Evolutionary conservation across 2,888 invertebrate genomes (phyloP), one percentile per base, ranked within the genome.

Genomic region (Cylloceria caligata): DNA sequence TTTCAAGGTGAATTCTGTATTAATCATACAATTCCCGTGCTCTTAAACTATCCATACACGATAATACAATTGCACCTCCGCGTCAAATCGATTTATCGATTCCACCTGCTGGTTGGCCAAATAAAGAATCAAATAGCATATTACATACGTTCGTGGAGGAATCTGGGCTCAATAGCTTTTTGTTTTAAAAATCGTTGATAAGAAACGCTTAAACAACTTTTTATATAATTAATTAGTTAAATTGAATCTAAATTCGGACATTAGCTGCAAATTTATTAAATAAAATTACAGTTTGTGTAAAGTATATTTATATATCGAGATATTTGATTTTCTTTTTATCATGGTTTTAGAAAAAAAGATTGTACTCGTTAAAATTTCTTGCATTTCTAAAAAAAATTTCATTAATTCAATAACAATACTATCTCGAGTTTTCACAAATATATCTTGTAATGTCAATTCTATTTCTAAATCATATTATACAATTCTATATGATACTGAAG

Each of bases 41-140:
- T 60, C 52, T 21, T 57, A 57, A 60, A 71, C 52, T 67, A 71
- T 45, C 55, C 55, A 21, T 52, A 57, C 9, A 11, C 47, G 69
- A 74, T n/a, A n/a, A n/a, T 65, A 60, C 39, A 60, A 67, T 68
- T 47, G 55, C 62, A 80, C 45, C 45, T 62, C 24, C 36, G 72
- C 69, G 60, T 64, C n/a, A 64, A 80, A 85, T 84, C 88, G 86
- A 87, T 87, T 84, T 72, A 83, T 86, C 69, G 82, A 86, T 86
- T 86, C n/a, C 83, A 80, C 49, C 62, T 5, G 42, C 72, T 83
- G 80, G 75, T 80, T 83, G 83, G 79, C 79, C 83, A 83, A 86
- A 86, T 88, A 86, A 88, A 87, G 87, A 76, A 87, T 83, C 83
- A 80, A 78, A 84, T 65, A 83, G 85, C 74, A 62, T 55, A 49